Evolutionary conservation across 2,113 vertebrate genomes (phyloP).

Genomic region (Perognathus longimembris): DNA sequence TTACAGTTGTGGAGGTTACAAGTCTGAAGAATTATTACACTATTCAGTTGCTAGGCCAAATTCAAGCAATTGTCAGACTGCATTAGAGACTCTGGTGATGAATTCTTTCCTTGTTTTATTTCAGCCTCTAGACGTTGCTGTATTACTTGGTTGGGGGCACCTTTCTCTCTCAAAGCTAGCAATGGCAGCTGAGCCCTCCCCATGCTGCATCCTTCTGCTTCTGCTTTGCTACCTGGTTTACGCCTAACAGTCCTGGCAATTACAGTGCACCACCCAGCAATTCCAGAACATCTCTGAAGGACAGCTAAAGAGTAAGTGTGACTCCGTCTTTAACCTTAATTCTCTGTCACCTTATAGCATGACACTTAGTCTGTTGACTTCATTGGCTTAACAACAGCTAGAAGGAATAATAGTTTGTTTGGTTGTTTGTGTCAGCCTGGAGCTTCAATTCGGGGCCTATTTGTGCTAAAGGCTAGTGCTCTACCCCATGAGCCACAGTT

Average conservation of each 20-base stretch:
- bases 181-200: background rate
- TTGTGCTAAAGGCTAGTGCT: too few species aligned
- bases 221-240: background rate
- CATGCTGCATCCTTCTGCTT: too few species aligned
- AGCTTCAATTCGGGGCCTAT: too few species aligned
- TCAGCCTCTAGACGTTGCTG: background rate
- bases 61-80: background rate
- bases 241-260: background rate
- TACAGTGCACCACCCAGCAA: background rate
- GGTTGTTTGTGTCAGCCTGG: too few species aligned
- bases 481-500: too few species aligned
- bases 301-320: background rate
- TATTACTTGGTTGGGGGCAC: too few species aligned
- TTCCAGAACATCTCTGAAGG: background rate
- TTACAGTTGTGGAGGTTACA: background rate
- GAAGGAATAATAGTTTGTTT: background rate
- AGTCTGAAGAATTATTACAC: background rate
- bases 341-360: background rate
- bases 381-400: background rate
- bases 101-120: background rate
- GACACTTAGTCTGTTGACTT: background rate
- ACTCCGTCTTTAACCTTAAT: background rate
- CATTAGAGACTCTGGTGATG: accelerated
- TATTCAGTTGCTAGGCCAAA: background rate
- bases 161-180: background rate